A percentile compares a stretch with the other conserved stretches of the same genome.
These are phyloP conservation scores for Novumbra hubbsi DNA, from an alignment of 2,797 vertebrate genomes.

Conservation along the genomic window DNA sequence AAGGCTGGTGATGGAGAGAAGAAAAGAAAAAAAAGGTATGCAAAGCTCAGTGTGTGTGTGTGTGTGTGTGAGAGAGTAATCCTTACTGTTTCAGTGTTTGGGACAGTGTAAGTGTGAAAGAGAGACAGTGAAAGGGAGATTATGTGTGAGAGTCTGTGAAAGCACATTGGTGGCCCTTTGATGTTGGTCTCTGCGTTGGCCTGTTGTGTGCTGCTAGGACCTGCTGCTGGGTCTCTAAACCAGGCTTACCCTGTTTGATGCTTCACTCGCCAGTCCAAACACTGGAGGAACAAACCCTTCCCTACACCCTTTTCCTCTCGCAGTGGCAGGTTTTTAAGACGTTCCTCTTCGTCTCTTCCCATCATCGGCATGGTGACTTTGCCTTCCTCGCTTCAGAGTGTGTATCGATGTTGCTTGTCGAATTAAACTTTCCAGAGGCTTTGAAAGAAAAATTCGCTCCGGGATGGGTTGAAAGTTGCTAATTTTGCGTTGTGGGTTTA, in stretches of 20 bases:
- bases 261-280: slow-evolving; percentile 40
- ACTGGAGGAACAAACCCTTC: slow-evolving; percentile 25
- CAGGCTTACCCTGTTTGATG: slow-evolving; percentile 52
- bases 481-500: background rate
- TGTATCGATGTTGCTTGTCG: background rate
- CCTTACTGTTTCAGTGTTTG: background rate
- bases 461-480: background rate
- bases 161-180: slow-evolving; percentile 6
- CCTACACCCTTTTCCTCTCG: background rate
- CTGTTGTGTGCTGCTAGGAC: slow-evolving; percentile 43
- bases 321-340: background rate
- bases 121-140: slow-evolving; percentile 20
- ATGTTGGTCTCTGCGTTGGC: slow-evolving; percentile 17
- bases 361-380: background rate
- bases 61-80: background rate
- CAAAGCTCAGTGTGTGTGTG: background rate
- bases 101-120: slow-evolving; percentile 31
- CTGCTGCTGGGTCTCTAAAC: slow-evolving; percentile 68
- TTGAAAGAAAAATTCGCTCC: background rate
- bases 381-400: background rate
- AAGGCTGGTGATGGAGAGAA: no score
- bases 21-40: no score
- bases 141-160: slow-evolving; percentile 19
- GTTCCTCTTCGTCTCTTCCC: background rate
- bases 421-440: background rate